Evolutionary conservation across 1,140 invertebrate genomes (phyloP).

Genomic region (Eupeodes corollae): DNA sequence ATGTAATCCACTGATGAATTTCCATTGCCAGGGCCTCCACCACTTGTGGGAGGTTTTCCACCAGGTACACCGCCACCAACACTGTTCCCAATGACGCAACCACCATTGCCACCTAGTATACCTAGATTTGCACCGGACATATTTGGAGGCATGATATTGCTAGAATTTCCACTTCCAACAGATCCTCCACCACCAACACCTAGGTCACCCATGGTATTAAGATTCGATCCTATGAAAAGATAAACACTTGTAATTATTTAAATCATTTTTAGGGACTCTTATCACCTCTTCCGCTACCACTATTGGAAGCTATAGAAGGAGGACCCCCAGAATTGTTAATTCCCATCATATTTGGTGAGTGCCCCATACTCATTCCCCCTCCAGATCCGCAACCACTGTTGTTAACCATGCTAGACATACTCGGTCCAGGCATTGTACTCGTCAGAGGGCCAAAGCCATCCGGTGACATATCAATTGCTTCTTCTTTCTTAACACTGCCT

Average conservation of each 20-base stretch:
- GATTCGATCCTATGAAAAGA: background rate
- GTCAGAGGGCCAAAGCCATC: slow-evolving; percentile 25
- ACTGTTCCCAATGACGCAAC: slow-evolving; percentile 10
- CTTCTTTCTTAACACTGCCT: slow-evolving; percentile 30
- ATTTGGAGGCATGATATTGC: slow-evolving; percentile 14
- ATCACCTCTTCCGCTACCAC: slow-evolving; percentile 8
- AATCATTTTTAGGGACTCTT: slow-evolving; percentile 16
- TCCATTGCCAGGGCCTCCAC: slow-evolving; percentile 29
- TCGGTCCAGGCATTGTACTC: slow-evolving; percentile 1
- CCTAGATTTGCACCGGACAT: background rate
- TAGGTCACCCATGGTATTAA: slow-evolving; percentile 10
- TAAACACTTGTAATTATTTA: background rate
- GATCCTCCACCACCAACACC: slow-evolving; percentile 5
- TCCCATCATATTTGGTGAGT: background rate
- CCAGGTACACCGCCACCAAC: slow-evolving; percentile 1
- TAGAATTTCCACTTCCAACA: slow-evolving; percentile 14
- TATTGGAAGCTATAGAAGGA: background rate
- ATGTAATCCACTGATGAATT: slow-evolving; percentile 42
- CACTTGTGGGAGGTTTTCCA: slow-evolving; percentile 38
- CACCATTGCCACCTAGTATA: background rate
- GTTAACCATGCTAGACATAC: background rate
- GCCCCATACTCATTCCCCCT: slow-evolving; percentile 13
- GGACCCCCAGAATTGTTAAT: background rate
- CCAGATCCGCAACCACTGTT: slow-evolving; percentile 3
- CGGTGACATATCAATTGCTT: slow-evolving; percentile 23